Evolutionary conservation across 2,888 invertebrate species (phyloP), one percentile per base, ranked within the genome.

Genomic region (Allophyes oxyacanthae): DNA sequence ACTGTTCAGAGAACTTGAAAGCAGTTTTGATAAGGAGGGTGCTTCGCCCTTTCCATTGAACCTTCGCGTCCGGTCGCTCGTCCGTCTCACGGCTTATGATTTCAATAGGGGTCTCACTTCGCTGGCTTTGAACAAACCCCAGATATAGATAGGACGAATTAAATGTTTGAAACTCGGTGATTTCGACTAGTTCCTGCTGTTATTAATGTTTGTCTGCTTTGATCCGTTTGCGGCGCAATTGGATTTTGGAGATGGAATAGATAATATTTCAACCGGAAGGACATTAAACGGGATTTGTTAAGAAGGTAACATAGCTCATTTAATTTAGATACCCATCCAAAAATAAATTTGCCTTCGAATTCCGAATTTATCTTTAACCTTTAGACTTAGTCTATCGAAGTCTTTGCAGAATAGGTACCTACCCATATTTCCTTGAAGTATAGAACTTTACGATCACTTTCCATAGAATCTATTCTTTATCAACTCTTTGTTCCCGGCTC

Each of bases 11-110:
- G 77, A 79, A 80, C 78, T 81, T 72, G 82, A 83, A 82, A 82
- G 79, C 78, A 78, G 75, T 81, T 73, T 80, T 81, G 82, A 83
- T 83, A 82, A 81, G 79, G 68, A 74, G 72, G 75, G 65, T 72
- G 73, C 69, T 68, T 77, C 71, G 71, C 70, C 69, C 73, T 72
- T 74, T 67, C 69, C 54, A 76, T 79, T 74, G 74, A 79, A 79
- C 79, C 76, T 78, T 75, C 68, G 64, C 72, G 66, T 69, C 59
- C 73, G 72, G 70, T 50, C 63, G 66, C 42, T 59, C 68, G 68
- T 57, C 65, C 64, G 62, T 61, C 72, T 70, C 61, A 65, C 70
- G 75, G 75, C 65, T 66, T 79, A 77, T 79, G 70, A 75, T 71
- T 78, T 78, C 76, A 80, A 81, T 77, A 72, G 77, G 75, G 69